Evolutionary conservation across 1,140 invertebrate genomes (phyloP).

Genomic region (Centruroides vittatus): DNA sequence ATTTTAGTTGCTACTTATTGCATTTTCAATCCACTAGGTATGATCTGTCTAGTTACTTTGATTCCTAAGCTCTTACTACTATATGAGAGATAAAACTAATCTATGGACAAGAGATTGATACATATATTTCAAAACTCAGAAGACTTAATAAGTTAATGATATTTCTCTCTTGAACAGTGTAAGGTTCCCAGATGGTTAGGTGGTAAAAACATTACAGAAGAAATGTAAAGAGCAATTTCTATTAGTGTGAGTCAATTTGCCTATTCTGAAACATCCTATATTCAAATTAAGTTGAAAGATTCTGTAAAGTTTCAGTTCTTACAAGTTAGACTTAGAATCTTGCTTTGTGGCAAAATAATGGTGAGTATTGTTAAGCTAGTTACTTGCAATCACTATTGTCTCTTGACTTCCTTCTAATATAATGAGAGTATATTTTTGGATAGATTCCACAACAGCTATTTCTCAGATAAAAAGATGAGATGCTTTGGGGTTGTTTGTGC

Average conservation of each 20-base stretch:
- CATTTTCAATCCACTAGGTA: conserved; percentile 11
- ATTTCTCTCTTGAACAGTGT: background rate
- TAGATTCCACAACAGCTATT: background rate
- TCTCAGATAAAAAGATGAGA: conserved; percentile 5
- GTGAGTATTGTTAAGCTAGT: conserved; percentile 1
- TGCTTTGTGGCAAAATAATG: conserved; percentile 1
- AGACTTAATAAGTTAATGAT: conserved; percentile 4
- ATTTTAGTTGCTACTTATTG: background rate
- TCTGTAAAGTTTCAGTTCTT: conserved; percentile 11
- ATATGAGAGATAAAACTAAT: background rate
- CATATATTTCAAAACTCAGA: background rate
- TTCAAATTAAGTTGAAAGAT: conserved; percentile 3
- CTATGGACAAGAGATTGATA: background rate
- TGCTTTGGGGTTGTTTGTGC: background rate
- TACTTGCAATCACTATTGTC: conserved; percentile 2
- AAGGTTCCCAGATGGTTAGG: conserved; percentile 1
- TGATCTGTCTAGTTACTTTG: conserved; percentile 1
- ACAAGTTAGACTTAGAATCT: conserved; percentile 6
- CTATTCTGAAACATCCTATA: background rate
- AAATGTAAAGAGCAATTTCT: background rate
- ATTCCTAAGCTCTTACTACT: background rate
- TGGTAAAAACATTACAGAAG: background rate
- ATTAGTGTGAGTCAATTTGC: conserved; percentile 1
- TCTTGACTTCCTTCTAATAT: background rate
- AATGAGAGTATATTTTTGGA: background rate